These are phyloP conservation scores for Bombus superbus DNA, from an alignment of 1,140 invertebrate species.

Conservation along the genomic window DNA sequence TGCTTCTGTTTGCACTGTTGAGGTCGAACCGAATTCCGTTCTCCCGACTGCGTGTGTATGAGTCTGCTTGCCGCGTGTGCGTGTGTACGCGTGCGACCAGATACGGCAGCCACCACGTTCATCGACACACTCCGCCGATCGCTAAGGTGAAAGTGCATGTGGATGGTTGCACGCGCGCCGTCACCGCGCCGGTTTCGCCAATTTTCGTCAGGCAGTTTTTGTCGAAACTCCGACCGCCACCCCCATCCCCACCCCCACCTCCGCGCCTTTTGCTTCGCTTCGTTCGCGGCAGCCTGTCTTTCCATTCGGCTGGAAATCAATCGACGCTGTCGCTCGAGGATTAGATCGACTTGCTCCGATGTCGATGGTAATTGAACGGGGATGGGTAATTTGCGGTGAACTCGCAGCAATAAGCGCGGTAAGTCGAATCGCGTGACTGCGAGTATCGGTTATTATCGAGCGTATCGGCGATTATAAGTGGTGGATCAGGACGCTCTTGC, in stretches of 20 bases:
- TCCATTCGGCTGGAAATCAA: background rate
- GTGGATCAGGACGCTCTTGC: background rate
- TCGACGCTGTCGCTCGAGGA: slow-evolving; percentile 5
- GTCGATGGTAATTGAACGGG: slow-evolving; percentile 21
- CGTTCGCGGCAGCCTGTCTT: background rate
- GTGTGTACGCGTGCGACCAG: slow-evolving; percentile 11
- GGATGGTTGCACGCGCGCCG: slow-evolving; percentile 62
- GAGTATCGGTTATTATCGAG: background rate
- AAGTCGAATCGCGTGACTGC: too few species aligned
- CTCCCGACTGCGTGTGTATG: slow-evolving; percentile 40
- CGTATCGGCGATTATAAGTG: background rate
- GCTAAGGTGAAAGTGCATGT: slow-evolving; percentile 59
- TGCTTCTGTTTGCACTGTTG: slow-evolving; percentile 82
- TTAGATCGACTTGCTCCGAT: background rate
- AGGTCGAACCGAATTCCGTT: slow-evolving; percentile 81
- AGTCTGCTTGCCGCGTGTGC: background rate
- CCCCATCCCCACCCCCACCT: background rate
- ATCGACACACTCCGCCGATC: slow-evolving; percentile 36
- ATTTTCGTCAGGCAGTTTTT: slow-evolving; percentile 14
- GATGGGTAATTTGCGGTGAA: background rate
- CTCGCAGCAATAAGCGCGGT: background rate
- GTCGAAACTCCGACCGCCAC: background rate
- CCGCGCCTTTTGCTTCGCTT: background rate
- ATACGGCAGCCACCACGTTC: slow-evolving; percentile 13
- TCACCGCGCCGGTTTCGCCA: background rate